Percentiles rank a stretch among this genome's conserved stretches.
Evolutionary conservation across 2,113 vertebrate genomes (phyloP).

Genomic region (Antennarius striatus): DNA sequence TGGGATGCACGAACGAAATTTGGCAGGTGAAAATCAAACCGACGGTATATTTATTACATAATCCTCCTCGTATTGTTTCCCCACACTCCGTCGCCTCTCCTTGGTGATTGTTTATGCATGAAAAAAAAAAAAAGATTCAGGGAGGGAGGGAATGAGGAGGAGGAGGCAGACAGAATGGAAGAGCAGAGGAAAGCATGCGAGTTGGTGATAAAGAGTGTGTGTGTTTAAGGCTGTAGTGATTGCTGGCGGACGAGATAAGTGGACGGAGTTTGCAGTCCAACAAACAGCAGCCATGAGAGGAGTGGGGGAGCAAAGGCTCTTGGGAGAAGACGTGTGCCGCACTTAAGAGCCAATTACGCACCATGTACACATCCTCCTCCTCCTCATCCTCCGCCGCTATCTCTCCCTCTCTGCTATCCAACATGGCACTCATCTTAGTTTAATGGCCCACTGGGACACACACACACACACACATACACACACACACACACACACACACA

Average conservation of each 20-base stretch:
- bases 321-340: conserved; percentile 72
- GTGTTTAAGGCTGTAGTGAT: conserved; percentile 67
- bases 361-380: conserved; percentile 68
- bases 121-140: too few species aligned
- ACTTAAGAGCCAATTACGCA: conserved; percentile 80
- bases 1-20: too few species aligned
- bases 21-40: neutral
- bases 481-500: conserved; percentile 4
- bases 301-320: conserved; percentile 57
- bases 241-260: conserved; percentile 66
- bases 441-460: conserved; percentile 68
- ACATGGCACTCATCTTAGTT: conserved; percentile 73
- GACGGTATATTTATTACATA: too few species aligned
- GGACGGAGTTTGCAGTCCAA: conserved; percentile 64
- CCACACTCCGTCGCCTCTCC: neutral
- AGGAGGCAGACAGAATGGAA: conserved; percentile 13
- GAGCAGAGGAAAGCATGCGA: conserved; percentile 42
- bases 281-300: conserved; percentile 66
- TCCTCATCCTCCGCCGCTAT: conserved; percentile 49
- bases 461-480: conserved; percentile 11
- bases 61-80: neutral
- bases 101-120: neutral
- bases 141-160: neutral
- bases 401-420: conserved; percentile 62
- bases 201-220: conserved; percentile 56